Evolutionary conservation across 2,888 invertebrate genomes (phyloP), one percentile per base, ranked within the genome.

Genomic region (Callyntrura guangdongensis): DNA sequence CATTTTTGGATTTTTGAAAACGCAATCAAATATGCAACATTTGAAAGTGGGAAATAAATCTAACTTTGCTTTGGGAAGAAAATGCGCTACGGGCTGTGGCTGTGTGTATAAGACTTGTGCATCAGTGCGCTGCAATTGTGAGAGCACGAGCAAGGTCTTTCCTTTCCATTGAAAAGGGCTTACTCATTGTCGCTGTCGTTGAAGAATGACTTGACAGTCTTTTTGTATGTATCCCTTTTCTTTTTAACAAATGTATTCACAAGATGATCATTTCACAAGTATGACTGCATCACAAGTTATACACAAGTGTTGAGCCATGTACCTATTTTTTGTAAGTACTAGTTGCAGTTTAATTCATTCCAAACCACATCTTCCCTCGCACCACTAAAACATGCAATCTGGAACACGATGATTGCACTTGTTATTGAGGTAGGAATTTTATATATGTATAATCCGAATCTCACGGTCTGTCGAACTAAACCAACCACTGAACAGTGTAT

Each of bases 161-260:
- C 45, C 25, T 45, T 49, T 72, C 14, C 22, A 77, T 17, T 14
- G 61, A 88, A 89, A 89, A 84, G 11, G 64, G 84, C 89, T 89
- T 84, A 84, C 84, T 89, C 89, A 89, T 27, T 53, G 53, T 87
- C 87, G 27, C 45, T 45, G 25, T 20, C 3, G 17, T 49, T n/a
- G 74, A 20, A 85, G 56, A 64, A 89, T 89, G 89, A 89, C 89
- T 89, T 85, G 85, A 89, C 89, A 89, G 79, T 27, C 56, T 79
- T 79, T 77, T 56, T 22, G n/a, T n/a, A n/a, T 36, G 36, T 36
- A 25, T 25, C 22, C 49, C 17, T 56, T 49, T 17, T 69, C 36
- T 64, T n/a, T 69, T 53, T 14, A 14, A 9, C 20, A 11, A 56
- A 27, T 27, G 17, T 0, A 79, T 1, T 27, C 20, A 36, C 6